Conservation (phyloP, 2,888 invertebrate genomes). For the Drosophila multiciliata region DNA sequence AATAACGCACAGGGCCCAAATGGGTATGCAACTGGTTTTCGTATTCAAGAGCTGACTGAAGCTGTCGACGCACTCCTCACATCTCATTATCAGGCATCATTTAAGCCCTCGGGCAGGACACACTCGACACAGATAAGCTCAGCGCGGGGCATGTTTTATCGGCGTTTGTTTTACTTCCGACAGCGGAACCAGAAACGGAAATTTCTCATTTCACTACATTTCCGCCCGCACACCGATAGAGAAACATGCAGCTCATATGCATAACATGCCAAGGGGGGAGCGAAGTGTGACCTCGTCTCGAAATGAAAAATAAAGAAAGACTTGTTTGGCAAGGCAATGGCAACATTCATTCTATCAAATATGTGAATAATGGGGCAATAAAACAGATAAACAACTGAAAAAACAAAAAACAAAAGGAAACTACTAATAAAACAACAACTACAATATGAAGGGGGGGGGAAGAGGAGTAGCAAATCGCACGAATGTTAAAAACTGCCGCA, state of each 20-base stretch:
- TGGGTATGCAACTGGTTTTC: slow-evolving; percentile 71
- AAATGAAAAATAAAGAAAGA: slow-evolving; percentile 70
- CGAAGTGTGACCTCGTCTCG: slow-evolving; percentile 22
- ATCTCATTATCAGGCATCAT: slow-evolving; percentile 70
- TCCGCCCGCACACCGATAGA: slow-evolving; percentile 50
- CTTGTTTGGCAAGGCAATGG: slow-evolving; percentile 59
- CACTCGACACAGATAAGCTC: slow-evolving; percentile 39
- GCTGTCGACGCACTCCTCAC: slow-evolving; percentile 24
- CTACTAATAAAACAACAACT: slow-evolving; percentile 12
- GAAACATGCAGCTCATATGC: slow-evolving; percentile 64
- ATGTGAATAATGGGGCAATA: slow-evolving; percentile 74
- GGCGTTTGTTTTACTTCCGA: slow-evolving; percentile 79
- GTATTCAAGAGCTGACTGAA: slow-evolving; percentile 42
- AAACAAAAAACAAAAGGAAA: slow-evolving; percentile 22
- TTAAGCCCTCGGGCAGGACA: slow-evolving; percentile 42
- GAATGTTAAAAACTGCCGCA: slow-evolving; percentile 69
- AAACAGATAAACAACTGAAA: slow-evolving; percentile 57
- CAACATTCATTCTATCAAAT: slow-evolving; percentile 69
- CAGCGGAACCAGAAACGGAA: slow-evolving; percentile 79
- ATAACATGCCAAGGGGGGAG: slow-evolving; percentile 41
- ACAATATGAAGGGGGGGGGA: slow-evolving; percentile 6
- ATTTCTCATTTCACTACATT: slow-evolving; percentile 80
- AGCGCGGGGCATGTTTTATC: slow-evolving; percentile 63
- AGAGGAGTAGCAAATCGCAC: slow-evolving; percentile 47
- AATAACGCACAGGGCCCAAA: slow-evolving; percentile 53